A percentile compares a stretch with the other conserved stretches of the same genome.
phyloP scores from a whole-genome alignment of 2,888 invertebrate genomes.

The Xestoiulus laeticollis region DNA sequence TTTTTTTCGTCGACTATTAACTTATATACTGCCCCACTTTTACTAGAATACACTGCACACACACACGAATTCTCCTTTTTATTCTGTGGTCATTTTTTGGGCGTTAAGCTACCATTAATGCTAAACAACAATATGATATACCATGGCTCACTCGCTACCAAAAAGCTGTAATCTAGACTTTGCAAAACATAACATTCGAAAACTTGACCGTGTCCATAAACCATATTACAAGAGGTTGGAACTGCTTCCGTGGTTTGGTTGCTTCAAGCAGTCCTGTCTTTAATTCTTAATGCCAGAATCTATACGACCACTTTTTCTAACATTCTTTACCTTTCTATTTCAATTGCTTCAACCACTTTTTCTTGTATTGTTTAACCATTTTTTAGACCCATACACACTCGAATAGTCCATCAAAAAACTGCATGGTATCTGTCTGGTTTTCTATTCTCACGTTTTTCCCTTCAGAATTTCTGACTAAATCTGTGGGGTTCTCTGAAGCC shows the following conservation, averaged over 20 bases:
- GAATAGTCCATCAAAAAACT: not conserved
- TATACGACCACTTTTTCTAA: not conserved
- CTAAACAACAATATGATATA: not conserved
- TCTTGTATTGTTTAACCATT: not conserved
- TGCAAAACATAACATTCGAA: not conserved
- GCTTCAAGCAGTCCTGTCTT: not conserved
- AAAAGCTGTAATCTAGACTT: conserved; percentile 7
- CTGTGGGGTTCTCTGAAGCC: not conserved
- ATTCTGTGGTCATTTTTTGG: not conserved
- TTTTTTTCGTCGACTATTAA: not conserved
- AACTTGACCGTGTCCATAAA: not conserved
- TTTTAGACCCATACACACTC: not conserved
- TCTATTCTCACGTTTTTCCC: not conserved
- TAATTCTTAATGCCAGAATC: not conserved
- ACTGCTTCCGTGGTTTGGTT: not conserved
- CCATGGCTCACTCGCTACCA: not conserved
- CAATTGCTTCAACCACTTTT: not conserved
- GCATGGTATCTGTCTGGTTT: not conserved
- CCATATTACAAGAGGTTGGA: not conserved
- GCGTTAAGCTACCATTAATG: not conserved
- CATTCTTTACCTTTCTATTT: conserved; percentile 5
- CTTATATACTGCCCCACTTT: conserved; percentile 5
- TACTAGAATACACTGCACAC: not conserved
- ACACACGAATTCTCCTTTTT: not conserved
- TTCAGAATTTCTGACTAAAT: not conserved